Evolutionary conservation across 2,113 vertebrate genomes (phyloP), one percentile per base, ranked within the genome.

Genomic region (Ctenomys sociabilis): DNA sequence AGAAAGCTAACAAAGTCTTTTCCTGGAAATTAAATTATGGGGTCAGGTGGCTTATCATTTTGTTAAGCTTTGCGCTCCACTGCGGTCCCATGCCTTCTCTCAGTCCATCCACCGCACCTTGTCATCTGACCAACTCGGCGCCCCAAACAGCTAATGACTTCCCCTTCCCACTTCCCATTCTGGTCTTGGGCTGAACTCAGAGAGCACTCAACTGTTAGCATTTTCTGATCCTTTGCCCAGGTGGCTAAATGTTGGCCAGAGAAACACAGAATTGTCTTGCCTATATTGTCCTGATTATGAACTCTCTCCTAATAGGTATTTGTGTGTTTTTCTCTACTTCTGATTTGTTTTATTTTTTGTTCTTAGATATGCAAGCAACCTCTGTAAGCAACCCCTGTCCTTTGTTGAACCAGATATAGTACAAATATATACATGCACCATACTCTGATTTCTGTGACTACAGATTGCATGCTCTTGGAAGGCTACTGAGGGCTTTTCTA

Each of bases 271-370:
- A 88, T 16, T 24, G 26, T 94, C 52, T 93, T 78, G 64, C 32
- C 70, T 30, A 35, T 21, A 89, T 92, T 30, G 45, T 85, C 40
- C 73, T 91, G 26, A 40, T 45, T 87, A 5, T 24, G 59, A 89
- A 88, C 70, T 89, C 63, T 84, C 3, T 80, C 78, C 77, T 84
- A 63, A 49, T 22, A 64, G 49, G 11, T 35, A 68, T 85, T 92
- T 86, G 66, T 63, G 2, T 61, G 63, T 88, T 94, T 91, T 89
- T 89, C 57, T 90, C 61, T 93, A 77, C 21, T 82, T 95, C 40
- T 66, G 64, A 52, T 85, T 85, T 85, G 75, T 95, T 94, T 40
- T 63, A 91, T 81, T 95, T 82, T 43, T 26, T 92, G 22, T 85
- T 92, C 64, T 95, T 52, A 43, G 52, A 37, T 35, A 40, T 91